These are phyloP conservation scores for Notospermus geniculatus DNA, from an alignment of 1,140 invertebrate species.

Conservation along the genomic window DNA sequence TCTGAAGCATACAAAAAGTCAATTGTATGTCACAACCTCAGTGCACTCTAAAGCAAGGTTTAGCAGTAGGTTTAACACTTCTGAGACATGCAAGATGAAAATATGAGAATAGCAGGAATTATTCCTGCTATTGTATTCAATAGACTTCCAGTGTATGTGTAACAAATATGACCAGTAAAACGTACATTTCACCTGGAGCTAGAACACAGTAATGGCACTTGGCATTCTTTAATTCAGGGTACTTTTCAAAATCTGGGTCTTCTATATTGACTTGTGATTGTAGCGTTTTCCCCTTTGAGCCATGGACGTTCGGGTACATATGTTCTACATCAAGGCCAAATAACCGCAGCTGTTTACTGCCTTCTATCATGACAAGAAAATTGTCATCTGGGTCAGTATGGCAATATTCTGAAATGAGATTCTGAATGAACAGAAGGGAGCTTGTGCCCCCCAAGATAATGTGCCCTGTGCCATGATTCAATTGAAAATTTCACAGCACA, in stretches of 20 bases:
- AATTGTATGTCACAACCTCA: not conserved
- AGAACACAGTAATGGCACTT: constrained; percentile 25
- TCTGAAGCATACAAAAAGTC: not conserved
- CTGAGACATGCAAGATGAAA: not conserved
- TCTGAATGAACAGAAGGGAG: too few species aligned
- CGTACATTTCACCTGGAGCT: constrained; percentile 25
- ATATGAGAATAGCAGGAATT: not conserved
- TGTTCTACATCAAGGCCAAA: constrained; percentile 26
- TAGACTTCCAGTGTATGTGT: not conserved
- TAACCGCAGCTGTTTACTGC: constrained; percentile 26
- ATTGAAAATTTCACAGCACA: too few species aligned
- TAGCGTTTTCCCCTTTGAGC: constrained; percentile 29
- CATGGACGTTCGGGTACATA: constrained; percentile 26
- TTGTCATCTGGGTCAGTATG: constrained; percentile 32
- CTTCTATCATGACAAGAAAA: constrained; percentile 24
- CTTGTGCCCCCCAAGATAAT: too few species aligned
- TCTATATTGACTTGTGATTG: constrained; percentile 32
- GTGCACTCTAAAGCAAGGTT: not conserved
- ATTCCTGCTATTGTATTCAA: not conserved
- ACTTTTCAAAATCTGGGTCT: constrained; percentile 16
- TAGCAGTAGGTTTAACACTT: not conserved
- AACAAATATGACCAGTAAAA: not conserved
- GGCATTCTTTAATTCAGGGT: constrained; percentile 19
- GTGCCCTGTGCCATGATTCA: too few species aligned
- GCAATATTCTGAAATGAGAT: constrained; percentile 24